A percentile compares a stretch with the other conserved stretches of the same genome.
Evolutionary conservation across 2,113 vertebrate genomes (phyloP).

Genomic region (Morone saxatilis): DNA sequence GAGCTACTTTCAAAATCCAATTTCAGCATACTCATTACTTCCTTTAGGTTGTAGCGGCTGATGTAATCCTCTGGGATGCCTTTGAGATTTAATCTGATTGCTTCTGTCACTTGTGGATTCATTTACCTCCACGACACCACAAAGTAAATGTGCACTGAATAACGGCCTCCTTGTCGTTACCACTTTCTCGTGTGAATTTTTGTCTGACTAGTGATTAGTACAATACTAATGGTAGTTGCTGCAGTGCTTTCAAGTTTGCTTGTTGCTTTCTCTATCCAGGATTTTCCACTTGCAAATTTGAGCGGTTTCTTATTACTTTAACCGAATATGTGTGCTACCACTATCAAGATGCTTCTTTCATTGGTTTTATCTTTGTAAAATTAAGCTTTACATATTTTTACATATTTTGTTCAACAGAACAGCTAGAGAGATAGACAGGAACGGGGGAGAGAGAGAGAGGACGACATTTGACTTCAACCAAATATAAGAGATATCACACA

Average conservation of each 20-base stretch:
- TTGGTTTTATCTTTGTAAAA: not conserved
- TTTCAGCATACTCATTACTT: conserved; percentile 38
- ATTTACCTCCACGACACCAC: not conserved
- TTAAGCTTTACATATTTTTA: too few species aligned
- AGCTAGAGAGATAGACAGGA: too few species aligned
- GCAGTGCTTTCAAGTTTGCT: not conserved
- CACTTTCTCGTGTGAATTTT: not conserved
- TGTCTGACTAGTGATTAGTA: conserved; percentile 1
- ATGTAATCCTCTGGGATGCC: conserved; percentile 39
- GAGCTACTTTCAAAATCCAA: conserved; percentile 31
- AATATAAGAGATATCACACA: too few species aligned
- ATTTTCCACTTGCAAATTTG: not conserved
- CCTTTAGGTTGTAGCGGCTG: conserved; percentile 13
- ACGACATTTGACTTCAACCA: too few species aligned
- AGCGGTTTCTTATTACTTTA: not conserved
- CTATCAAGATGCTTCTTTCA: not conserved
- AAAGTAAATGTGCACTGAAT: conserved; percentile 1
- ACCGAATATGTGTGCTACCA: not conserved
- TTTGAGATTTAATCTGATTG: conserved; percentile 39
- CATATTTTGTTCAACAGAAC: too few species aligned
- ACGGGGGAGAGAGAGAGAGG: too few species aligned
- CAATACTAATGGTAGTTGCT: not conserved
- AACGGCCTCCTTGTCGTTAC: not conserved
- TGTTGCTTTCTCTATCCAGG: not conserved
- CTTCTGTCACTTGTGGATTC: conserved; percentile 27